These are phyloP conservation scores for Xestobium rufovillosum DNA, from an alignment of 2,888 invertebrate genomes.

Conservation along the genomic window DNA sequence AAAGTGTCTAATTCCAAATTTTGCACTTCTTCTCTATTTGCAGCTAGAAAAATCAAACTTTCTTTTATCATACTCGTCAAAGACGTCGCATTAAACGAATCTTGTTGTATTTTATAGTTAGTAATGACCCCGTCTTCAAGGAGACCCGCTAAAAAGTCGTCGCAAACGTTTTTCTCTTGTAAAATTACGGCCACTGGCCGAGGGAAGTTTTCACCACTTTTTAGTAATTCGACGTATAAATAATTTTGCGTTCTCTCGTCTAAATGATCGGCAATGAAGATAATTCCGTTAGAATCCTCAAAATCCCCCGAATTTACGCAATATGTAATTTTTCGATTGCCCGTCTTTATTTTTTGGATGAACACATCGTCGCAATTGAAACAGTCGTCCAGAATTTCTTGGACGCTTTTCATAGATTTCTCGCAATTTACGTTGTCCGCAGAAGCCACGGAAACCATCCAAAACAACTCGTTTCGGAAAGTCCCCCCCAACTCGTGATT, in stretches of 20 bases:
- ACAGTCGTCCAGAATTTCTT: conserved; percentile 25
- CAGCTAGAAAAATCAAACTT: conserved; percentile 45
- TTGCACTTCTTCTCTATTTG: conserved; percentile 45
- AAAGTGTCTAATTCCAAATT: conserved; percentile 52
- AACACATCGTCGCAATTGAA: no score
- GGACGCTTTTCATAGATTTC: conserved; percentile 28
- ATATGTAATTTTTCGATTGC: no score
- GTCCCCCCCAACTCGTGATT: conserved; percentile 25
- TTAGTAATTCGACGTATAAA: conserved; percentile 29
- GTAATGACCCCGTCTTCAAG: conserved; percentile 28
- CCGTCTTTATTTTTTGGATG: no score
- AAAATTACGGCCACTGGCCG: conserved; percentile 36
- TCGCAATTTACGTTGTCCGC: conserved; percentile 46
- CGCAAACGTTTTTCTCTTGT: conserved; percentile 21
- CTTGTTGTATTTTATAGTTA: conserved; percentile 28
- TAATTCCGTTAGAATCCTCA: conserved; percentile 34
- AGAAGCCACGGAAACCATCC: conserved; percentile 57
- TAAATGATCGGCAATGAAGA: conserved; percentile 35
- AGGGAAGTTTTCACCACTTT: conserved; percentile 34
- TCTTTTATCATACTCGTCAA: conserved; percentile 27
- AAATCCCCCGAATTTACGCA: no score
- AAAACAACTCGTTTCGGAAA: conserved; percentile 41
- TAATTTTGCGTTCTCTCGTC: no score
- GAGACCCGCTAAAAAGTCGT: conserved; percentile 23
- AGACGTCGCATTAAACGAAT: conserved; percentile 24